These are phyloP conservation scores for Cotesia vestalis DNA, from an alignment of 1,140 invertebrate species.

Conservation along the genomic window DNA sequence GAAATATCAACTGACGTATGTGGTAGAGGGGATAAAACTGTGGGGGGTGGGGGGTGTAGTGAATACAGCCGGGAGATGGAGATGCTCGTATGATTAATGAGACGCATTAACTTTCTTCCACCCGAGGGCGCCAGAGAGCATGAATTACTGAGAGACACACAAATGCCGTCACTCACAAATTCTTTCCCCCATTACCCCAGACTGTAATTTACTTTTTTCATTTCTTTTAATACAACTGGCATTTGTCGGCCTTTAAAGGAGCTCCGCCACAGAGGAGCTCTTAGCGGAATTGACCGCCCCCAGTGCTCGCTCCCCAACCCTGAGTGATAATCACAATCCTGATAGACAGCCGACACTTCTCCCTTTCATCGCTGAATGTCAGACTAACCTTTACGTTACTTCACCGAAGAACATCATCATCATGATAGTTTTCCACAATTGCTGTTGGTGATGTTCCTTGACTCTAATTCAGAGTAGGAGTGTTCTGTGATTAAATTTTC, in stretches of 20 bases:
- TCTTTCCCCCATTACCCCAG: not conserved
- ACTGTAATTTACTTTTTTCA: slow-evolving; percentile 6
- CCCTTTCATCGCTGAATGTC: no score
- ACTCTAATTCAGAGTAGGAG: not conserved
- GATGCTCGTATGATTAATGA: slow-evolving; percentile 42
- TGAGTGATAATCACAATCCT: slow-evolving; percentile 30
- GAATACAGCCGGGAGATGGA: slow-evolving; percentile 8
- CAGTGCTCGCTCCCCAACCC: slow-evolving; percentile 40
- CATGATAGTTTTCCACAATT: no score
- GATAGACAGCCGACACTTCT: slow-evolving; percentile 22
- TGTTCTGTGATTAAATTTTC: no score
- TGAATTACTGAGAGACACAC: slow-evolving; percentile 20
- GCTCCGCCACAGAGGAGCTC: slow-evolving; percentile 34
- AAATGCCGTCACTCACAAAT: slow-evolving; percentile 21
- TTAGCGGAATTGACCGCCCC: slow-evolving; percentile 53
- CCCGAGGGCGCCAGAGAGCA: slow-evolving; percentile 5
- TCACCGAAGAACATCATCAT: no score
- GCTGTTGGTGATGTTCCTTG: no score
- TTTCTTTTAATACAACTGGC: slow-evolving; percentile 21
- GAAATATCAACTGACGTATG: slow-evolving; percentile 31
- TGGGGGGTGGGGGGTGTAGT: not conserved
- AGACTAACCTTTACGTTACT: no score
- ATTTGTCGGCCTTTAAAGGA: slow-evolving; percentile 26
- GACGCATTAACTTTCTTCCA: slow-evolving; percentile 37
- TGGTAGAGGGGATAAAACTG: not conserved